These are phyloP conservation scores for Ryuthela nishihirai DNA, from an alignment of 2,888 invertebrate genomes.

Conservation along the genomic window DNA sequence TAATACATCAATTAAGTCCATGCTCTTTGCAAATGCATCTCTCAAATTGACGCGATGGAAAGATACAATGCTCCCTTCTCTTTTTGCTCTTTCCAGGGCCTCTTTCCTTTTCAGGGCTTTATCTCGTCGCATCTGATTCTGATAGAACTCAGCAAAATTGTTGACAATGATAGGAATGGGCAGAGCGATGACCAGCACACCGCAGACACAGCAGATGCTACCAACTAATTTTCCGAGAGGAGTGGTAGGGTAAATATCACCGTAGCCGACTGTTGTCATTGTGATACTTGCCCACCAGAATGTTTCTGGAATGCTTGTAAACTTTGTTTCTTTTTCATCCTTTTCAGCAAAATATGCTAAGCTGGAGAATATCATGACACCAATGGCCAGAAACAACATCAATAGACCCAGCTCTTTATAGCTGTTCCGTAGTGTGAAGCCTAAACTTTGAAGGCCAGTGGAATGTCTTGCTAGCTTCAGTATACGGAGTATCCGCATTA, in stretches of 20 bases:
- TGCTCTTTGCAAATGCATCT: slow-evolving; percentile 96
- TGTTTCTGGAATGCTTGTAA: slow-evolving; percentile 98
- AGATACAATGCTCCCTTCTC: slow-evolving; percentile 96
- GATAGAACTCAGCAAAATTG: slow-evolving; percentile 99
- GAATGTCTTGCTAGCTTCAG: slow-evolving; percentile 96
- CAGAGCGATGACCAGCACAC: slow-evolving; percentile 99
- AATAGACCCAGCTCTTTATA: slow-evolving; percentile 98
- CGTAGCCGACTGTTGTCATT: slow-evolving; percentile 97
- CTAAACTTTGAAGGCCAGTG: slow-evolving; percentile 95
- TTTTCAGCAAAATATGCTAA: slow-evolving; percentile 99
- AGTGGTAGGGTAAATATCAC: slow-evolving; percentile 96
- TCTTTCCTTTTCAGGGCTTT: slow-evolving; percentile 96
- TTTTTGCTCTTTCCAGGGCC: slow-evolving; percentile 93
- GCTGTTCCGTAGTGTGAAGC: slow-evolving; percentile 96
- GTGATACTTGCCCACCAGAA: slow-evolving; percentile 99
- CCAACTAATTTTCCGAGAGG: slow-evolving; percentile 99
- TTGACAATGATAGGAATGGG: slow-evolving; percentile 99
- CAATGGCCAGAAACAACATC: slow-evolving; percentile 99
- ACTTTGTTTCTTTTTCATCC: slow-evolving; percentile 93
- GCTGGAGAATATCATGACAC: slow-evolving; percentile 97
- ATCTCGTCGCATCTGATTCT: slow-evolving; percentile 99
- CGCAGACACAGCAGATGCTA: slow-evolving; percentile 99
- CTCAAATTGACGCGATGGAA: slow-evolving; percentile 96
- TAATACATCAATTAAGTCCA: slow-evolving; percentile 96
- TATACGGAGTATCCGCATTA: slow-evolving; percentile 93